Evolutionary conservation across 2,797 vertebrate genomes (phyloP).

Genomic region (Pteropus rufus): DNA sequence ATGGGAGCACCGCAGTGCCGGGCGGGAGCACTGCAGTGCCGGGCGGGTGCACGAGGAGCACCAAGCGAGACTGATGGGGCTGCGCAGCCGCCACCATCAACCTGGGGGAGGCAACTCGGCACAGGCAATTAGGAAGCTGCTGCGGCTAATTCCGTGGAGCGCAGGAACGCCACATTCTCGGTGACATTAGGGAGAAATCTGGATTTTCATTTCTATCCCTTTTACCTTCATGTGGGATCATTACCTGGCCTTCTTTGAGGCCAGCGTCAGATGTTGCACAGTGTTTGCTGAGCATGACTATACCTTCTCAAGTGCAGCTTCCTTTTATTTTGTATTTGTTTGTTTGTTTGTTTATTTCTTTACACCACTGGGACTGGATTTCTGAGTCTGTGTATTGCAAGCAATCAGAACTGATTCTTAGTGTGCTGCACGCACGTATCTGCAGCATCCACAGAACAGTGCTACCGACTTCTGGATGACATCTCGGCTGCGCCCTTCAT

Average conservation of each 20-base stretch:
- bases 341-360: background rate
- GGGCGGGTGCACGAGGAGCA: constrained; percentile 64
- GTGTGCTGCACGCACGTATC: background rate
- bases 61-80: constrained; percentile 75
- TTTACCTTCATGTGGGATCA: background rate
- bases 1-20: background rate
- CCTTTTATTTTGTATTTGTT: background rate
- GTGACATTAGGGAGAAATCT: constrained; percentile 44
- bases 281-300: background rate
- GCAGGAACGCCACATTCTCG: background rate
- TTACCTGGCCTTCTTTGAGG: background rate
- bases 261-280: background rate
- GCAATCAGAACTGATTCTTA: background rate
- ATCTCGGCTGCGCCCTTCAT: rapidly evolving
- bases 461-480: rapidly evolving
- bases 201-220: constrained; percentile 51
- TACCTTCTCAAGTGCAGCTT: background rate
- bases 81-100: constrained; percentile 58
- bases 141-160: constrained; percentile 65
- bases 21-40: constrained; percentile 39
- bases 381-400: background rate
- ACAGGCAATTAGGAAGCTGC: constrained; percentile 70
- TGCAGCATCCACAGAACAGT: background rate
- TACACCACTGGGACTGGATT: background rate
- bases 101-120: constrained; percentile 62